A percentile compares a stretch with the other conserved stretches of the same genome.
phyloP scores from a whole-genome alignment of 2,888 invertebrate species.

The Deroplatys truncata region DNA sequence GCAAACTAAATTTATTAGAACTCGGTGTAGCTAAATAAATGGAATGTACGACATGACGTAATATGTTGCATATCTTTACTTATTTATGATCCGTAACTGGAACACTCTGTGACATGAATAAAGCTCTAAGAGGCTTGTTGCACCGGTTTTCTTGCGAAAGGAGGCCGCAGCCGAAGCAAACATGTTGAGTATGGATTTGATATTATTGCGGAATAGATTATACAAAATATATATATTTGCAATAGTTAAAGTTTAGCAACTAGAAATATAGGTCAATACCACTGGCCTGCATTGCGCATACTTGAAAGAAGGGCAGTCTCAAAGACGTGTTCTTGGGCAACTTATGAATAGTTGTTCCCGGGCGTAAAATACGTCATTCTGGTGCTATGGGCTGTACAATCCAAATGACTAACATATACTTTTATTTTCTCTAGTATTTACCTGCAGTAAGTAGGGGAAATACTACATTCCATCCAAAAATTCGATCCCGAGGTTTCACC shows the following conservation, averaged over 20 bases:
- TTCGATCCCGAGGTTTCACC: too few species aligned
- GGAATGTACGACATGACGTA: background rate
- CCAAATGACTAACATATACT: too few species aligned
- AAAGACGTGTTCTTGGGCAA: too few species aligned
- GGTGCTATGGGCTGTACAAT: too few species aligned
- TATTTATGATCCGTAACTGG: background rate
- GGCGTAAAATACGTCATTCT: too few species aligned
- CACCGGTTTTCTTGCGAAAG: background rate
- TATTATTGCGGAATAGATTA: background rate
- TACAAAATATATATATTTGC: background rate
- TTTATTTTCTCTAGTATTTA: too few species aligned
- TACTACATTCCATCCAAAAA: too few species aligned
- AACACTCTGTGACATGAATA: background rate
- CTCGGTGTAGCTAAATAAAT: background rate
- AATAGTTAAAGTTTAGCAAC: background rate
- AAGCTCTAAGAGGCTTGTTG: background rate
- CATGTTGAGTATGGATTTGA: background rate
- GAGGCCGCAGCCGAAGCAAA: background rate
- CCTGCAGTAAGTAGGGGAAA: too few species aligned
- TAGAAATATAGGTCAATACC: background rate
- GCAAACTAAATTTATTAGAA: too few species aligned
- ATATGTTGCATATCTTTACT: background rate
- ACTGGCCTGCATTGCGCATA: background rate
- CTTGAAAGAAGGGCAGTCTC: background rate
- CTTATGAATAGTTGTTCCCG: too few species aligned